Conservation (phyloP, 2,113 vertebrate genomes). For the Benitochromis conjunctus region DNA sequence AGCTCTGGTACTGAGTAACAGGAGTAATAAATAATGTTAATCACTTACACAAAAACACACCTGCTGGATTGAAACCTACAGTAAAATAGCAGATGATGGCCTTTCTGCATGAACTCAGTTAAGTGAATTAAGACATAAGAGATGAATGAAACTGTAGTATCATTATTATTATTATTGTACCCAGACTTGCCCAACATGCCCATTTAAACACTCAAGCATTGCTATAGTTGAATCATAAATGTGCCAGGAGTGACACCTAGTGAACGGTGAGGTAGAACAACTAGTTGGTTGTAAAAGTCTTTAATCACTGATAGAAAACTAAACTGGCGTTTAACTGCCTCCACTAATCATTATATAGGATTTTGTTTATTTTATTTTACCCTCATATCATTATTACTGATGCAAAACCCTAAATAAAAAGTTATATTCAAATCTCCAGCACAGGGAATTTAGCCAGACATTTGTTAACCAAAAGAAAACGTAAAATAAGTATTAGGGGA, state of each 20-base stretch:
- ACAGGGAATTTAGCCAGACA: neutral
- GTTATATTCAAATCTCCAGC: neutral
- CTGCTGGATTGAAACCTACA: neutral
- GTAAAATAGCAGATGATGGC: neutral
- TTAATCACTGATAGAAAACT: neutral
- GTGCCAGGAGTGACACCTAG: constrained; percentile 49
- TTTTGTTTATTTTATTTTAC: neutral
- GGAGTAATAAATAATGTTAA: neutral
- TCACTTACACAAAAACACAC: neutral
- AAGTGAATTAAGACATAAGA: neutral
- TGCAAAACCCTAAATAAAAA: neutral
- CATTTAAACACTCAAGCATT: neutral
- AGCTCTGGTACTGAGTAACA: constrained; percentile 37
- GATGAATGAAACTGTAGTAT: neutral
- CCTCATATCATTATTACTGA: neutral
- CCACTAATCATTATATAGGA: neutral
- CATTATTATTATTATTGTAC: no score
- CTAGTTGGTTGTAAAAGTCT: neutral
- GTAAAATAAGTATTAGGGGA: neutral
- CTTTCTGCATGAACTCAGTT: neutral
- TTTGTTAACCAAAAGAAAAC: neutral
- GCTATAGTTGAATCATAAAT: neutral
- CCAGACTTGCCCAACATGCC: neutral
- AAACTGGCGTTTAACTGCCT: neutral
- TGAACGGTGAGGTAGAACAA: neutral